These are phyloP conservation scores for Protosalanx chinensis DNA, from an alignment of 2,797 vertebrate genomes.

Conservation along the genomic window DNA sequence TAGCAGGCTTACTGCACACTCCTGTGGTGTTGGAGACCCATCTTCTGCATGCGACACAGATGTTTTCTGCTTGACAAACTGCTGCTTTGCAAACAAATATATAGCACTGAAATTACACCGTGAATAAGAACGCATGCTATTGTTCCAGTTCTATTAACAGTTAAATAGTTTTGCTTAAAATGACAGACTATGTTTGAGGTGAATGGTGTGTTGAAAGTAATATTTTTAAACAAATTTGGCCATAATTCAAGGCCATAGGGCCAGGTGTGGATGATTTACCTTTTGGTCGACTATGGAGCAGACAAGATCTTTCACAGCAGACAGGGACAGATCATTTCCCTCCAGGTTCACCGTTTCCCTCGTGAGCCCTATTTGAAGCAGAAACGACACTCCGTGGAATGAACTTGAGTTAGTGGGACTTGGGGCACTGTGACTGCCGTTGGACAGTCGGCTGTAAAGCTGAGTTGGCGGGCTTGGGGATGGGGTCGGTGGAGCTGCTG, in stretches of 20 bases:
- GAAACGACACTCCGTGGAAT: slow-evolving; percentile 90
- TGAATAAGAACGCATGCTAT: neutral
- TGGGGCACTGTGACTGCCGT: slow-evolving; percentile 89
- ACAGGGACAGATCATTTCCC: slow-evolving; percentile 88
- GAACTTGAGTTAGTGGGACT: slow-evolving; percentile 93
- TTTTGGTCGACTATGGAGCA: slow-evolving; percentile 98
- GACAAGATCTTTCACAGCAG: slow-evolving; percentile 91
- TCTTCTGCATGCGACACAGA: slow-evolving; percentile 54
- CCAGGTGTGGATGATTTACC: slow-evolving; percentile 70
- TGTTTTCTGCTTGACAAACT: slow-evolving; percentile 55
- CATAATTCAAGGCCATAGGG: too few species aligned
- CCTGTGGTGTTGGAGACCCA: slow-evolving; percentile 51
- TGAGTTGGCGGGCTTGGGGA: slow-evolving; percentile 82
- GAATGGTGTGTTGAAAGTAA: neutral
- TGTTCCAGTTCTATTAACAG: neutral
- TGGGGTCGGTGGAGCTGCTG: slow-evolving; percentile 75
- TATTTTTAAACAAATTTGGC: neutral
- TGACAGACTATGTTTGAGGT: neutral
- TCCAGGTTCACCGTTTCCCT: slow-evolving; percentile 93
- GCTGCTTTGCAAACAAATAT: slow-evolving; percentile 38
- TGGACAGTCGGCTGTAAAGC: slow-evolving; percentile 85
- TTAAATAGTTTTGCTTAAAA: neutral
- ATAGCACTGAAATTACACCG: slow-evolving; percentile 27
- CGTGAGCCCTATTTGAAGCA: slow-evolving; percentile 95
- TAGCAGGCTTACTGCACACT: slow-evolving; percentile 40